Evolutionary conservation across 2,888 invertebrate genomes (phyloP).

Genomic region (Euclidia mi): DNA sequence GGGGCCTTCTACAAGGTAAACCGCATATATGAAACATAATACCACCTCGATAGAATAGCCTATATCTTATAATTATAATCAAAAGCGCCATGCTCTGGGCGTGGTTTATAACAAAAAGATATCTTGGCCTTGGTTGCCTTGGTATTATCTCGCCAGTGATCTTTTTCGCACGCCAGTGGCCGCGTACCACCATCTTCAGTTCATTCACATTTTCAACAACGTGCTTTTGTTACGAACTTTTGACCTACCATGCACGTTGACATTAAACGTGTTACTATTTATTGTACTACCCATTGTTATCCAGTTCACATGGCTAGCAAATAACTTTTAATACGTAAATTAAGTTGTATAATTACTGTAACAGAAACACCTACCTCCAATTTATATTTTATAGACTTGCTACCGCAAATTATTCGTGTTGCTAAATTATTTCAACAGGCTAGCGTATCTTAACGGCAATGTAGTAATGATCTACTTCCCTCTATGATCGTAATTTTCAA

Average conservation of each 20-base stretch:
- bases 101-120: slow-evolving; percentile 11
- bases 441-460: too few relatives aligned
- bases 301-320: slow-evolving; percentile 26
- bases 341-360: slow-evolving; percentile 22
- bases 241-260: slow-evolving; percentile 39
- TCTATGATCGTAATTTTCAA: slow-evolving; percentile 25
- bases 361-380: not conserved
- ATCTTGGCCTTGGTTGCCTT: slow-evolving; percentile 35
- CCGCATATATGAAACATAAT: not conserved
- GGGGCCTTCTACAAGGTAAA: not conserved
- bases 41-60: slow-evolving; percentile 6
- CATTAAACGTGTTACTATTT: slow-evolving; percentile 30
- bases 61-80: slow-evolving; percentile 16
- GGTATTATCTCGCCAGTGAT: slow-evolving; percentile 42
- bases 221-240: slow-evolving; percentile 37
- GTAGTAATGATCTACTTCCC: slow-evolving; percentile 36
- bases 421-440: not conserved
- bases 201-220: slow-evolving; percentile 58
- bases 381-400: not conserved
- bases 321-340: slow-evolving; percentile 15
- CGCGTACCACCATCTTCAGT: slow-evolving; percentile 34
- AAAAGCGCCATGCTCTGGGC: slow-evolving; percentile 21
- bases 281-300: slow-evolving; percentile 39
- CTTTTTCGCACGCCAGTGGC: slow-evolving; percentile 54
- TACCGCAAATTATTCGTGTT: slow-evolving; percentile 1